Conservation (phyloP, 2,797 vertebrate species). For the Urosaurus nigricauda region DNA sequence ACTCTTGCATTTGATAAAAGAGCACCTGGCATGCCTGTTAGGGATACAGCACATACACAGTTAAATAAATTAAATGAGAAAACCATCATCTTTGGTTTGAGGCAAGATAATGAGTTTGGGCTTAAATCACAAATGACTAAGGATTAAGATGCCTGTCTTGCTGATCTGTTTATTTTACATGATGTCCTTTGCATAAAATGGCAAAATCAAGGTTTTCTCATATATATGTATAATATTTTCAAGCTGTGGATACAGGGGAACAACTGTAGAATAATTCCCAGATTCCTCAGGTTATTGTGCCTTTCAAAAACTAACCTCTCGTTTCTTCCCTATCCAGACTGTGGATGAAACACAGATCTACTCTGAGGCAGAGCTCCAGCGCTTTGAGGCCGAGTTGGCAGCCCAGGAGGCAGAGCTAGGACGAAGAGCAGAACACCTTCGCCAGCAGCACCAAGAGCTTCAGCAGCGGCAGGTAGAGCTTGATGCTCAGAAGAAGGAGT, state of each 20-base stretch:
- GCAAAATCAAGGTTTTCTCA: too few species aligned
- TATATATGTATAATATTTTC: too few species aligned
- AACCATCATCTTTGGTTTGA: not conserved
- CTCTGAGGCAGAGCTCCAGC: slow-evolving; percentile 88
- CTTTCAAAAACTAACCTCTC: not conserved
- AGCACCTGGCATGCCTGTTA: not conserved
- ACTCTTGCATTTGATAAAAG: too few species aligned
- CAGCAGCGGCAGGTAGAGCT: slow-evolving; percentile 84
- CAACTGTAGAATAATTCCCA: too few species aligned
- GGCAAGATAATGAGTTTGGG: not conserved
- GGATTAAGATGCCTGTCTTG: not conserved
- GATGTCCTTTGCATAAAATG: too few species aligned
- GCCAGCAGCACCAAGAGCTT: slow-evolving; percentile 73
- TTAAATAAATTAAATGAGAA: too few species aligned
- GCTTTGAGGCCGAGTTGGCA: slow-evolving; percentile 85
- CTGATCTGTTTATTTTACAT: not conserved
- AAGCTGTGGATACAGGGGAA: too few species aligned
- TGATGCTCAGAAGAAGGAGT: slow-evolving; percentile 90
- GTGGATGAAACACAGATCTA: slow-evolving; percentile 88
- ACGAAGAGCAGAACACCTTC: slow-evolving; percentile 81
- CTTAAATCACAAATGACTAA: not conserved
- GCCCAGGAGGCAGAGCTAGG: slow-evolving; percentile 88
- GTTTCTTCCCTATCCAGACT: slow-evolving; percentile 75
- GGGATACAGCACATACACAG: not conserved
- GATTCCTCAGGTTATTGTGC: not conserved